Base-by-base conservation (phyloP, 2,888 invertebrate species). In the Linhomoeus sp. region DNA sequence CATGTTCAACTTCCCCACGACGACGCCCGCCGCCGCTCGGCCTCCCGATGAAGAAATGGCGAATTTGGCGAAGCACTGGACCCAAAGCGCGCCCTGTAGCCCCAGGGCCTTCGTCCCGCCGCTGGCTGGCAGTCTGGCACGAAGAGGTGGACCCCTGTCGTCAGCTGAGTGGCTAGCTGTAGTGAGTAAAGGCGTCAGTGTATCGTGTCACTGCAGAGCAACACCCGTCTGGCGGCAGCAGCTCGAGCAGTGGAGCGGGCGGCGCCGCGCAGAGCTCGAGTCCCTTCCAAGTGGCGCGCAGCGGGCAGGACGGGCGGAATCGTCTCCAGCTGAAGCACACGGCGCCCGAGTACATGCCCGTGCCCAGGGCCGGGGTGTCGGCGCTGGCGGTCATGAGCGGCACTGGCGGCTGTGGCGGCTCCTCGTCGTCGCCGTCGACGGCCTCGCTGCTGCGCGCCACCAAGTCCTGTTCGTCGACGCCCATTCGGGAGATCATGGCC, bases 261-360 rank as follows among this genome's bases (percentile, higher is more conserved):
- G 22, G 22, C 14, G 5, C 3, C 40, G 19, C 22, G 12, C 7
- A 29, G 22, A 33, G 19, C 42, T 38, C 38, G 17, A 38, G 43
- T 9, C 42, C 50, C 37, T 50, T 50, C 38, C 19, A 41, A 25
- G 48, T 50, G 19, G 37, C 43, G 17, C 12, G 2, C 1, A 29
- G 17, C 37, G 44, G 40, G 29, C 9, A 20, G 17, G 50, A 50
- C 45, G 50, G 50, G 1, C 43, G 50, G 19, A 46, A 50, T 14
- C 48, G 50, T 12, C 46, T 50, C n/a, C 50, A 50, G 38, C 39
- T 50, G n/a, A 44, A 49, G 36, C 50, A 50, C 42, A 36, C 36
- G 19, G 49, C 50, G 29, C 50, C 50, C 25, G 45, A 43, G 25
- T 40, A 37, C 46, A 46, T 49, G 24, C 37, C 46, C 36, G 50